Percentiles rank a stretch among this genome's conserved stretches.
phyloP scores from a whole-genome alignment of 1,140 invertebrate genomes.

The Diploscapter pachys region DNA sequence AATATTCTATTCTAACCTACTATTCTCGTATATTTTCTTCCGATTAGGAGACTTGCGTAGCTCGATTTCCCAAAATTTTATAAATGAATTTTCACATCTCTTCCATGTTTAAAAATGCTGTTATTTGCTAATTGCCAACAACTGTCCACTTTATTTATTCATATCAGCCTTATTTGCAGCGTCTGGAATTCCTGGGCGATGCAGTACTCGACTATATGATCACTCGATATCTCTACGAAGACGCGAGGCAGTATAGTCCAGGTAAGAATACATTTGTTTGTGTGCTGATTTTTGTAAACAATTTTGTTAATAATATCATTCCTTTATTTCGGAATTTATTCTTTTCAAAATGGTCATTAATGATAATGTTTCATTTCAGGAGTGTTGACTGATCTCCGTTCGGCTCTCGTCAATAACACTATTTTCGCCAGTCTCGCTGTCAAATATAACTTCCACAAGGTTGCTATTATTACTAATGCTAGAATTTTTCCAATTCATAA shows the following conservation, averaged over 20 bases:
- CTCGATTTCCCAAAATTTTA: too few relatives aligned
- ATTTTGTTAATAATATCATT: too few relatives aligned
- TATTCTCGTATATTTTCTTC: too few relatives aligned
- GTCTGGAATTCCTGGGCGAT: constrained; percentile 95
- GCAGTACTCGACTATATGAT: constrained; percentile 94
- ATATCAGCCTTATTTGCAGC: constrained; percentile 42
- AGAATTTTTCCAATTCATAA: too few relatives aligned
- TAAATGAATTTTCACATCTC: too few relatives aligned
- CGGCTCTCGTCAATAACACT: constrained; percentile 96
- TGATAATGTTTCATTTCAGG: not conserved
- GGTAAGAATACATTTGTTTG: constrained; percentile 86
- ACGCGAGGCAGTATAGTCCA: constrained; percentile 78
- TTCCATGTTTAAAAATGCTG: too few relatives aligned
- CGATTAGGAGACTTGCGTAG: too few relatives aligned
- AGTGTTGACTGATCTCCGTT: constrained; percentile 79
- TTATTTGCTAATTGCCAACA: too few relatives aligned
- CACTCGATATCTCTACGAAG: constrained; percentile 92
- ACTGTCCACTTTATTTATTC: too few relatives aligned
- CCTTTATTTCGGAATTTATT: not conserved
- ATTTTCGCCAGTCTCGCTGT: constrained; percentile 97
- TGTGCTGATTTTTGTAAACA: too few relatives aligned
- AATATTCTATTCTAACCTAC: constrained; percentile 1
- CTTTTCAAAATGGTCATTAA: too few relatives aligned
- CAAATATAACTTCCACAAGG: constrained; percentile 88
- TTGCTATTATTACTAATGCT: too few relatives aligned